These are phyloP conservation scores for Steinernema feltiae DNA, from an alignment of 1,140 invertebrate species.

Conservation along the genomic window DNA sequence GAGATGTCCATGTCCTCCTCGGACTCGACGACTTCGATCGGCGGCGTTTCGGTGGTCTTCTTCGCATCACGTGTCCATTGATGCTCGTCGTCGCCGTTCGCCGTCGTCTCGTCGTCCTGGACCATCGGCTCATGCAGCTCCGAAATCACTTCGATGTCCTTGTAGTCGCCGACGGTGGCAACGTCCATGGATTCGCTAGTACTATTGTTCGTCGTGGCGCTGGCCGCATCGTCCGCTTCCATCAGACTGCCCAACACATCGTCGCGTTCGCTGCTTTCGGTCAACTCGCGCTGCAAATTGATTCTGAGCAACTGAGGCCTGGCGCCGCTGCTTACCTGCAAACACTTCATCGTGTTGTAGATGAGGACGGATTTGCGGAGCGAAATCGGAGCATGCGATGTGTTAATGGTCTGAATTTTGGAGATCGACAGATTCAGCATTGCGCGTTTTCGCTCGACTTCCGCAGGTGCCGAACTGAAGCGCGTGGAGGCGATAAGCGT, in stretches of 20 bases:
- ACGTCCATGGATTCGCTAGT: neutral
- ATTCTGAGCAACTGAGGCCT: neutral
- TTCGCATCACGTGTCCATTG: conserved; percentile 6
- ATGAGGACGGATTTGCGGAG: conserved; percentile 21
- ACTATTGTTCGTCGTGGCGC: neutral
- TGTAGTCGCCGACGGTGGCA: neutral
- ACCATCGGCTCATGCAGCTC: neutral
- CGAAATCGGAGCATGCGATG: conserved; percentile 19
- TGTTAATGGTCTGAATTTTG: conserved; percentile 21
- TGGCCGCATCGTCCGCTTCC: conserved; percentile 12
- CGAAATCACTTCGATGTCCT: neutral
- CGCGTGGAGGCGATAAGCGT: neutral
- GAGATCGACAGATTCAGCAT: conserved; percentile 20
- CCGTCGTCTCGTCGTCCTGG: neutral
- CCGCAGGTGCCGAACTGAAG: conserved; percentile 6
- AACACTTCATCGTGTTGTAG: conserved; percentile 20
- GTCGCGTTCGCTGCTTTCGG: conserved; percentile 14
- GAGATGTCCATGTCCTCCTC: conserved; percentile 11
- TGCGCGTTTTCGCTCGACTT: conserved; percentile 13
- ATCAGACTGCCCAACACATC: conserved; percentile 15
- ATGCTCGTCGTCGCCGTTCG: conserved; percentile 9
- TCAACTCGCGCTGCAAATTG: neutral
- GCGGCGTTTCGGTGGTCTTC: neutral
- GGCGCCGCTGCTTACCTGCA: neutral
- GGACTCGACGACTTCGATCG: neutral